Percentiles rank a stretch among this genome's conserved stretches.
These are phyloP conservation scores for Stomatorhinus ivindoensis DNA, from an alignment of 2,113 vertebrate genomes.

Conservation along the genomic window DNA sequence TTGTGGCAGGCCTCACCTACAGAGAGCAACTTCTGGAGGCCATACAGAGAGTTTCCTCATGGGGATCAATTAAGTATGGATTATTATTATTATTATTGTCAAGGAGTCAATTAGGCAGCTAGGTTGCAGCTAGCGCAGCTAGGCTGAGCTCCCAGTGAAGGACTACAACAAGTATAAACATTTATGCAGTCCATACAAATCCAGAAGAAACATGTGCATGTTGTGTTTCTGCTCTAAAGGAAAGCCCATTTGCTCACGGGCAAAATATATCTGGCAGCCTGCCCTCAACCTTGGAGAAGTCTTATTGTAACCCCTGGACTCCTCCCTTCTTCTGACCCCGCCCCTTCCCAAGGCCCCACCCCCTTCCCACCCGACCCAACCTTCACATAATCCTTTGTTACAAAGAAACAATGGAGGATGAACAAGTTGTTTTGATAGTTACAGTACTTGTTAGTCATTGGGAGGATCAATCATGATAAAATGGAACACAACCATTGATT, in stretches of 20 bases:
- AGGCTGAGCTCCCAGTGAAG: not conserved
- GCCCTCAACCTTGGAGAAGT: not conserved
- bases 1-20: too few relatives aligned
- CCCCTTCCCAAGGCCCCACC: not conserved
- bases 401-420: not conserved
- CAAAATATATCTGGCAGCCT: not conserved
- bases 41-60: too few relatives aligned
- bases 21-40: too few relatives aligned
- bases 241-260: not conserved
- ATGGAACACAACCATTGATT: not conserved
- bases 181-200: not conserved
- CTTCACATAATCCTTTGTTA: not conserved
- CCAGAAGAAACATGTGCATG: not conserved
- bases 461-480: not conserved
- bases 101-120: not conserved
- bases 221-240: not conserved
- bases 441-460: not conserved
- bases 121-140: not conserved
- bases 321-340: not conserved
- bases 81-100: not conserved
- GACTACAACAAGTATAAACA: not conserved
- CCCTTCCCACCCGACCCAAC: not conserved
- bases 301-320: not conserved
- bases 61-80: too few relatives aligned
- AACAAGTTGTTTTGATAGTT: not conserved